Percentiles rank a stretch among this genome's conserved stretches.
These are phyloP conservation scores for Xestobium rufovillosum DNA, from an alignment of 2,888 invertebrate species.

Conservation along the genomic window DNA sequence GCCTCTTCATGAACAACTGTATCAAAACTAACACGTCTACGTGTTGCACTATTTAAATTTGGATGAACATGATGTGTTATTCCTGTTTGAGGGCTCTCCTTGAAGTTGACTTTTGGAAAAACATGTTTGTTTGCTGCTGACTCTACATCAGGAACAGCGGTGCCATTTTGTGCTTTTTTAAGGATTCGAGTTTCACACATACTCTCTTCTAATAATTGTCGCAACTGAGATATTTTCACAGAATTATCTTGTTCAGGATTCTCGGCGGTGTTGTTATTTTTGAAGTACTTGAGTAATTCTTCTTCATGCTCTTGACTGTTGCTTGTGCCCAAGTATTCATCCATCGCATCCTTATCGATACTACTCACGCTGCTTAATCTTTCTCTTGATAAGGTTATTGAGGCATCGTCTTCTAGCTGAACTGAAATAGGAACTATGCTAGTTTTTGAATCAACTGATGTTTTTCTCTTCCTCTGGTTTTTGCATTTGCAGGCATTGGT, in stretches of 20 bases:
- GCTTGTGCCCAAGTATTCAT: conserved; percentile 70
- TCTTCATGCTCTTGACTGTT: conserved; percentile 76
- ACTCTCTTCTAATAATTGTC: conserved; percentile 62
- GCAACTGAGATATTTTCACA: conserved; percentile 62
- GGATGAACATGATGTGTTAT: too few relatives aligned
- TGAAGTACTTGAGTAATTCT: conserved; percentile 77
- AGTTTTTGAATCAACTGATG: too few relatives aligned
- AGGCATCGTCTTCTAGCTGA: too few relatives aligned
- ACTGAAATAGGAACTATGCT: conserved; percentile 11
- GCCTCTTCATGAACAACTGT: conserved; percentile 39
- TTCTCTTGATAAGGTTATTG: conserved; percentile 51
- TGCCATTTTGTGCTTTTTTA: conserved; percentile 26
- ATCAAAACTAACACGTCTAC: conserved; percentile 53
- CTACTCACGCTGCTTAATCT: conserved; percentile 68
- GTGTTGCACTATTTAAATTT: conserved; percentile 28
- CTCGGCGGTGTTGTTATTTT: conserved; percentile 42
- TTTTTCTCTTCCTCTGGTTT: conserved; percentile 27
- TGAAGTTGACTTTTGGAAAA: conserved; percentile 13
- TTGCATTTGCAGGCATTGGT: conserved; percentile 30
- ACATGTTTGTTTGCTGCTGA: conserved; percentile 27
- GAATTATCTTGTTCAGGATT: conserved; percentile 33
- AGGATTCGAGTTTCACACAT: conserved; percentile 39
- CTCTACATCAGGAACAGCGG: too few relatives aligned
- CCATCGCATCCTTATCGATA: conserved; percentile 72
- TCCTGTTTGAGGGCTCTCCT: neutral